These are phyloP conservation scores for Mormyrus lacerda DNA, from an alignment of 2,113 vertebrate genomes.

Conservation along the genomic window DNA sequence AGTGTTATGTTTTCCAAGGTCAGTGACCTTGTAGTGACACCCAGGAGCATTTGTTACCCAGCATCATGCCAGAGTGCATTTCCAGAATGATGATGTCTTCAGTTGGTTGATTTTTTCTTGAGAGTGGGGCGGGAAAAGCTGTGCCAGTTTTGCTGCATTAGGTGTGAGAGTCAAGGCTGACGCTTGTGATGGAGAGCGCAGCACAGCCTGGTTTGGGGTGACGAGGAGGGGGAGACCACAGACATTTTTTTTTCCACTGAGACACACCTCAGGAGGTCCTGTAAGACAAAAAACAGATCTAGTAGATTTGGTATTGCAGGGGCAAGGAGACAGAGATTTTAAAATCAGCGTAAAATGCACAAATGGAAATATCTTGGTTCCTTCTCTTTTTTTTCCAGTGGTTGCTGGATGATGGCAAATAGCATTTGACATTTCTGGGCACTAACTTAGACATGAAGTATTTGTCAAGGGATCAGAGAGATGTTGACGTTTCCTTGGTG, in stretches of 20 bases:
- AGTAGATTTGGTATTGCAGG: background rate
- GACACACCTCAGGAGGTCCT: background rate
- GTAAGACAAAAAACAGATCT: background rate
- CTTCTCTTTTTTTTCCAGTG: background rate
- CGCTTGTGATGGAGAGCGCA: background rate
- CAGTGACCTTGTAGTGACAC: background rate
- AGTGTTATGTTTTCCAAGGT: background rate
- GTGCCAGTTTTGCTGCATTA: no score
- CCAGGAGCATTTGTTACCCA: background rate
- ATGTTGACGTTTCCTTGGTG: conserved; percentile 7
- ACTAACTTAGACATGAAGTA: conserved; percentile 7
- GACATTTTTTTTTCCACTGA: background rate
- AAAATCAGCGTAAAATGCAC: background rate
- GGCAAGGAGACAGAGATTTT: background rate
- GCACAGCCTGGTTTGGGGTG: background rate
- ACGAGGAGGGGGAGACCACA: background rate
- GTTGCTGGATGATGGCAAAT: conserved; percentile 6
- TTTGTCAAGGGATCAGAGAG: conserved; percentile 8
- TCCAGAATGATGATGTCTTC: background rate
- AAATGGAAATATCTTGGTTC: conserved; percentile 6
- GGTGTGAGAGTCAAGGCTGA: background rate
- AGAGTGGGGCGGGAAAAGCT: background rate
- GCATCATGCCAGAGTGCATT: background rate
- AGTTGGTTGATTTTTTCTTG: background rate
- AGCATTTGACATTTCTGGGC: conserved; percentile 9